These are phyloP conservation scores for Oxyteleia sp. DNA, from an alignment of 2,888 invertebrate species.

Conservation along the genomic window DNA sequence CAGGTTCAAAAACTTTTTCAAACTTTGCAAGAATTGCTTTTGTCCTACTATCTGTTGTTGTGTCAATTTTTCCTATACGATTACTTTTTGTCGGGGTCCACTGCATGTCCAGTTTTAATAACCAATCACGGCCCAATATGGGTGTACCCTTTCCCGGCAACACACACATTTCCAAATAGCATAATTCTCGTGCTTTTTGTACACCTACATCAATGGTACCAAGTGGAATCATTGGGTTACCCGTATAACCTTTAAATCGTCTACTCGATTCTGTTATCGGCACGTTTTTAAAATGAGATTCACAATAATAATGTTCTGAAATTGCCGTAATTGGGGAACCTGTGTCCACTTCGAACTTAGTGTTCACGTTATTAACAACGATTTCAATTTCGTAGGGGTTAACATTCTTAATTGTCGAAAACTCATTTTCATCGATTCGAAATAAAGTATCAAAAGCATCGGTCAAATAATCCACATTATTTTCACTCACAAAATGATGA, in stretches of 20 bases:
- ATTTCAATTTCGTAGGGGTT: no score
- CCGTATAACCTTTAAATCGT: slow-evolving; percentile 52
- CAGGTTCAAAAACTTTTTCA: slow-evolving; percentile 41
- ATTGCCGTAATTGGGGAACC: slow-evolving; percentile 63
- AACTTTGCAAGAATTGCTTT: slow-evolving; percentile 10
- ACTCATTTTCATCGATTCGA: slow-evolving; percentile 7
- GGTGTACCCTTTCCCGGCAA: slow-evolving; percentile 27
- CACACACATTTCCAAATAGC: slow-evolving; percentile 32
- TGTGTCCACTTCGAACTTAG: slow-evolving; percentile 60
- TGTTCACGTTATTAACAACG: slow-evolving; percentile 6
- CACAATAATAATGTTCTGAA: slow-evolving; percentile 45
- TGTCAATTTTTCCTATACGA: no score
- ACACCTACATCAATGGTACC: slow-evolving; percentile 33
- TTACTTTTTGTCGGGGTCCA: no score
- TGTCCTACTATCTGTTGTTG: no score
- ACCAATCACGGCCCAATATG: slow-evolving; percentile 50
- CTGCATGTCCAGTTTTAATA: slow-evolving; percentile 9
- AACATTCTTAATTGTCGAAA: no score
- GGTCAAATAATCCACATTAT: slow-evolving; percentile 1
- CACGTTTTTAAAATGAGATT: slow-evolving; percentile 13
- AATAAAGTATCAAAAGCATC: slow-evolving; percentile 38
- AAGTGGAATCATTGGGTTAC: slow-evolving; percentile 24
- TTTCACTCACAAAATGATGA: slow-evolving; percentile 17
- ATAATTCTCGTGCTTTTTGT: neutral
- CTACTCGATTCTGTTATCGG: no score